A percentile compares a stretch with the other conserved stretches of the same genome.
Evolutionary conservation across 2,797 vertebrate genomes (phyloP).

Genomic region (Craterocephalus amniculus): DNA sequence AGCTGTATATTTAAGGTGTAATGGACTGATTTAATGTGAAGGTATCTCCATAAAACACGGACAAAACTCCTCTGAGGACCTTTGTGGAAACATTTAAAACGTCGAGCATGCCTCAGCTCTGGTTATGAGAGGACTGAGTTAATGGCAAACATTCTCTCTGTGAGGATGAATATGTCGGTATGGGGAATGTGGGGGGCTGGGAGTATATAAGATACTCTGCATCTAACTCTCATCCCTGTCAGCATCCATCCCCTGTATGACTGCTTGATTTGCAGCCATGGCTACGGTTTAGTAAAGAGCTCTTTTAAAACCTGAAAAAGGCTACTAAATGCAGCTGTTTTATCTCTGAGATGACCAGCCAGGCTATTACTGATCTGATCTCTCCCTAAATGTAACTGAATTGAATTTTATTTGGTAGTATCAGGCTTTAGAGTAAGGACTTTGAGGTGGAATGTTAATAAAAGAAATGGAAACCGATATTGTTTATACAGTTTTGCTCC

Average conservation of each 20-base stretch:
- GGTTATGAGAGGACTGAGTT: constrained; percentile 36
- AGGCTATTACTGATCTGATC: constrained; percentile 17
- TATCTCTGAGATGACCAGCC: constrained; percentile 39
- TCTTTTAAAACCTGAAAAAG: constrained; percentile 50
- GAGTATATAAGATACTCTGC: constrained; percentile 37
- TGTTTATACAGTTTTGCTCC: not conserved
- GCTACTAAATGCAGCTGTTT: constrained; percentile 49
- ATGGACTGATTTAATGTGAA: constrained; percentile 7
- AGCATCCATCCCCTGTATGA: constrained; percentile 55
- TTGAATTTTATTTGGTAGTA: constrained; percentile 22
- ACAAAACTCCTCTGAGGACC: constrained; percentile 29
- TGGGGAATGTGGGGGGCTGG: no score
- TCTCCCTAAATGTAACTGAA: constrained; percentile 26
- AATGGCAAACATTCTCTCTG: constrained; percentile 34
- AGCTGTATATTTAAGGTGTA: constrained; percentile 25
- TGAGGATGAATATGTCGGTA: constrained; percentile 41
- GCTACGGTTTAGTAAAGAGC: constrained; percentile 29
- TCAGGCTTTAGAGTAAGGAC: not conserved
- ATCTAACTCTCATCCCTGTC: constrained; percentile 59
- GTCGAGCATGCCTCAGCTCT: constrained; percentile 31
- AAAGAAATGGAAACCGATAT: constrained; percentile 8
- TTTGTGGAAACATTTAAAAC: constrained; percentile 43
- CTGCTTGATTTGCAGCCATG: constrained; percentile 28
- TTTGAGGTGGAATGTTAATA: not conserved
- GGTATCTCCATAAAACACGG: constrained; percentile 41